Conservation (phyloP, 2,113 vertebrate genomes). For the Dinomys branickii region DNA sequence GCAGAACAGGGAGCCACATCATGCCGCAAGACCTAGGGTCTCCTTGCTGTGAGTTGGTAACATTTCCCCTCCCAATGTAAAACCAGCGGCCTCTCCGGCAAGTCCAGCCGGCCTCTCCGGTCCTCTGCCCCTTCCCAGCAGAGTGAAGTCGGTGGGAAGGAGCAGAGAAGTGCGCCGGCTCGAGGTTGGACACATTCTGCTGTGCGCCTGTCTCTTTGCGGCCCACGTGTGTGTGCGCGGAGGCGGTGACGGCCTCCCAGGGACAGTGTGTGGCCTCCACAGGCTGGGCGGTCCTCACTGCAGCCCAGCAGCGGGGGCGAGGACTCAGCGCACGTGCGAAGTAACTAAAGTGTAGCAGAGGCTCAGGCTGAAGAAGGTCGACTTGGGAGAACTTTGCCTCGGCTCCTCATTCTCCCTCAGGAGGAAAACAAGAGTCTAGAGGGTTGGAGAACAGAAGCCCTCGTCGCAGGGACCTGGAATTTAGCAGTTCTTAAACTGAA, state of each 20-base stretch:
- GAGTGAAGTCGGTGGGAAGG: not conserved
- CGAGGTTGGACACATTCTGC: not conserved
- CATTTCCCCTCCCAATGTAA: not conserved
- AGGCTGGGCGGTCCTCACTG: too few species aligned
- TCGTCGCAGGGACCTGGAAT: not conserved
- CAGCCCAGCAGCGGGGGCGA: not conserved
- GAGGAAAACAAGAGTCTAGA: not conserved
- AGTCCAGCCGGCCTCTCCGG: not conserved
- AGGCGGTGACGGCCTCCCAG: not conserved
- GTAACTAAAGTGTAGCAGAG: not conserved
- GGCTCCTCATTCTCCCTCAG: not conserved
- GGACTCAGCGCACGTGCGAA: not conserved
- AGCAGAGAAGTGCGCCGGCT: not conserved
- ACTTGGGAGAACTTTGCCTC: not conserved
- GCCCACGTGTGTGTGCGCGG: accelerated
- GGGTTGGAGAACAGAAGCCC: conserved; percentile 5
- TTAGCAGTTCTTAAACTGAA: not conserved
- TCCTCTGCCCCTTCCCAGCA: not conserved
- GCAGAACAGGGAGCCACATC: not conserved
- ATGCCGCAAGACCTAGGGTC: not conserved
- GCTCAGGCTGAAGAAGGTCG: not conserved
- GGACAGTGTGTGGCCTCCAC: not conserved
- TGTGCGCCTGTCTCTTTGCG: not conserved
- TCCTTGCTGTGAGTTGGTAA: not conserved
- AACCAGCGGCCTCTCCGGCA: not conserved